Evolutionary conservation across 2,113 vertebrate species (phyloP), one percentile per base, ranked within the genome.

Genomic region (Odontesthes bonariensis): DNA sequence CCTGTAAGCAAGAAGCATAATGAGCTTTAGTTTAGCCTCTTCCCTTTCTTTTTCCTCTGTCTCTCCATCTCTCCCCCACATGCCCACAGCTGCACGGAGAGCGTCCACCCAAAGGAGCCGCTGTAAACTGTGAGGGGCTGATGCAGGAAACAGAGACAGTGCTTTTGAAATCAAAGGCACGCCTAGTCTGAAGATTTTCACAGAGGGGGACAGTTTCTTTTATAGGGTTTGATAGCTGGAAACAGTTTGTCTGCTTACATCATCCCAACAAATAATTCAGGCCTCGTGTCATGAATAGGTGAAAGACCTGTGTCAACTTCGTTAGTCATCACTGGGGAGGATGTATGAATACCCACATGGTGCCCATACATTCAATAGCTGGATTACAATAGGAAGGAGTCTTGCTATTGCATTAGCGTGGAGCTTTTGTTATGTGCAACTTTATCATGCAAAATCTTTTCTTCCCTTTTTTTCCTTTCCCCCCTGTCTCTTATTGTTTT

Each of bases 261-360:
- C 87, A 86, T 84, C 67, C 83, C 75, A 47, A 88, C 86, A 85
- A 91, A 92, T 90, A 91, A 92, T 87, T 86, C 79, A 87, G 71
- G 56, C 83, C 87, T 73, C 22, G 54, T 91, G 86, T 92, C 86
- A 86, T 88, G 87, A 86, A 89, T 89, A 83, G 83, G 77, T 86
- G 87, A 93, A 92, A 92, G 75, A 68, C 71, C 74, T 84, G 89
- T 89, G 90, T 92, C 89, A 93, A 93, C 90, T 92, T 91, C 90
- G 90, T 93, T 93, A 93, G 90, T 85, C 87, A 86, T 88, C 84
- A 87, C 1, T 60, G 79, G 74, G 75, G 86, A 54, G 89, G 83
- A 86, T 88, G 84, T 74, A 87, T 85, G 78, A 69, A n/a, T 51
- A 79, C 75, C 79, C 79, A 69, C 91, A 91, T 89, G 91, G 88